Evolutionary conservation across 2,113 vertebrate species (phyloP).

Genomic region (Colistium nudipinnis): DNA sequence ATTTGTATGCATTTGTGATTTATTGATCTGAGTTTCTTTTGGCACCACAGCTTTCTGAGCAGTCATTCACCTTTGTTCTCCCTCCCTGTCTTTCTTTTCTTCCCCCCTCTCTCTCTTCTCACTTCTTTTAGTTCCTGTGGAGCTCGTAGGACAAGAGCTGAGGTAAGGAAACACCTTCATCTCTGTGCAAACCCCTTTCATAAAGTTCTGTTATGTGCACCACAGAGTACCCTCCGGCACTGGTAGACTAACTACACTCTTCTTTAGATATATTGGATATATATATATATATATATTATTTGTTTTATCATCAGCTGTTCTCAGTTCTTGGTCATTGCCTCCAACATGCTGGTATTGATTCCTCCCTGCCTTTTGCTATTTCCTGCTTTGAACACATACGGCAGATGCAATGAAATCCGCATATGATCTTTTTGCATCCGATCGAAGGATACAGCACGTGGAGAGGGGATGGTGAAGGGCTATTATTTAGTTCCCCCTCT

Average conservation of each 20-base stretch:
- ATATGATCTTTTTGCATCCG: constrained; percentile 41
- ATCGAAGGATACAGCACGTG: constrained; percentile 33
- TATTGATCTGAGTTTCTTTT: constrained; percentile 79
- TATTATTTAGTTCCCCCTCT: constrained; percentile 12
- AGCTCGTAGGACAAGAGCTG: constrained; percentile 91
- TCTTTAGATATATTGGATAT: constrained; percentile 44
- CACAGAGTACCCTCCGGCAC: constrained; percentile 32
- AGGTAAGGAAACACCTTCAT: constrained; percentile 87
- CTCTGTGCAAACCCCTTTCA: constrained; percentile 59
- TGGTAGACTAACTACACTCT: constrained; percentile 5
- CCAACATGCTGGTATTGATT: constrained; percentile 64
- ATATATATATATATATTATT: constrained; percentile 43
- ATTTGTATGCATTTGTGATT: constrained; percentile 75
- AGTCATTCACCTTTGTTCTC: constrained; percentile 69
- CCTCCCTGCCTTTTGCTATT: constrained; percentile 38
- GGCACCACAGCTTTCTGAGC: constrained; percentile 60
- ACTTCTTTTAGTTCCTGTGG: constrained; percentile 80
- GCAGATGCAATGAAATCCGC: constrained; percentile 29
- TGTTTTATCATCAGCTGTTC: constrained; percentile 43
- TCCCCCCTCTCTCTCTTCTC: constrained; percentile 20
- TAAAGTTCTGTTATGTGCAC: constrained; percentile 56
- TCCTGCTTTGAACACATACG: constrained; percentile 47
- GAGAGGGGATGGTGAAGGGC: constrained; percentile 16
- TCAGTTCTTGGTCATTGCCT: constrained; percentile 49
- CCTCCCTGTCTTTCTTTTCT: constrained; percentile 20